A percentile compares a stretch with the other conserved stretches of the same genome.
Conservation (phyloP, 2,113 vertebrate genomes). For the Xiphophorus couchianus region DNA sequence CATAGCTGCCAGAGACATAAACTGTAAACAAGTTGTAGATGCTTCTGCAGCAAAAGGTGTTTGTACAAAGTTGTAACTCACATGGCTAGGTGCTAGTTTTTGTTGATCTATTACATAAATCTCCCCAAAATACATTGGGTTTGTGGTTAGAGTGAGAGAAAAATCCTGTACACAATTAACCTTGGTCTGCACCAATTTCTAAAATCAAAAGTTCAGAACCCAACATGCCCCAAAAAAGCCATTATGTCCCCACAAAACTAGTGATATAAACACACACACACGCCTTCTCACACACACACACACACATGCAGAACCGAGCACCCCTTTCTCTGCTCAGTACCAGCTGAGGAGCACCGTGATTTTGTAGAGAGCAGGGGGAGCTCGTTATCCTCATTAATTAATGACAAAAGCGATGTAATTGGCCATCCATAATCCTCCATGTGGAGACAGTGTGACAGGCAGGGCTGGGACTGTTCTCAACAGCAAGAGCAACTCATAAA, state of each 20-base stretch:
- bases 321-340: conserved; percentile 52
- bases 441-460: conserved; percentile 79
- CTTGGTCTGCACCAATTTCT: not conserved
- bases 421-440: conserved; percentile 85
- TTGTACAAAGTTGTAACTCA: too few species aligned
- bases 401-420: conserved; percentile 83
- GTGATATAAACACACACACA: not conserved
- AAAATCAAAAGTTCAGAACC: not conserved
- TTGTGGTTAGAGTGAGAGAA: not conserved
- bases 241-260: not conserved
- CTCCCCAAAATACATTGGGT: too few species aligned
- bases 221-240: not conserved
- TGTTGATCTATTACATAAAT: too few species aligned
- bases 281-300: too few species aligned
- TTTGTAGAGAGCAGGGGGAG: conserved; percentile 75
- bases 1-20: not conserved
- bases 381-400: conserved; percentile 78
- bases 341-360: conserved; percentile 77
- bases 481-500: conserved; percentile 68
- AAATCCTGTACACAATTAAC: not conserved
- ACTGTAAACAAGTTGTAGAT: not conserved
- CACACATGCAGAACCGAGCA: conserved; percentile 29
- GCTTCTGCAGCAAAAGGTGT: too few species aligned
- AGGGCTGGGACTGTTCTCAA: conserved; percentile 65
- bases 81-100: too few species aligned